phyloP scores from a whole-genome alignment of 2,797 vertebrate species.

The Odontamblyopus rebecca region DNA sequence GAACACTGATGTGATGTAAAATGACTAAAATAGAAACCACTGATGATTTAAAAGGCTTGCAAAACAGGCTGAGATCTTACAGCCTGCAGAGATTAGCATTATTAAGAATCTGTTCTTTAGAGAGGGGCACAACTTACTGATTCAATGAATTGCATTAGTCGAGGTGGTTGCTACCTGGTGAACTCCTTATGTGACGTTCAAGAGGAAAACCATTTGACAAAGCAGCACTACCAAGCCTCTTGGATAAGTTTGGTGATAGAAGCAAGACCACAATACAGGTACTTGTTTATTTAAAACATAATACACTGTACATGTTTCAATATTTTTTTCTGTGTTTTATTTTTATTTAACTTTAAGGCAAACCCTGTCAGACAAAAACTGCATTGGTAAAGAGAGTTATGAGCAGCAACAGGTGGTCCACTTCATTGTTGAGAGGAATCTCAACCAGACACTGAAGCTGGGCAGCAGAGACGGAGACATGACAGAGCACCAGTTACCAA shows the following conservation, averaged over 20 bases:
- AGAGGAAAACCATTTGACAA: constrained; percentile 56
- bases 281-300: background rate
- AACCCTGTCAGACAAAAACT: constrained; percentile 51
- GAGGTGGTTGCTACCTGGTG: constrained; percentile 57
- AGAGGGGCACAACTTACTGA: background rate
- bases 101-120: background rate
- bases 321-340: background rate
- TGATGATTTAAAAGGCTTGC: constrained; percentile 54
- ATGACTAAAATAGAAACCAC: constrained; percentile 62
- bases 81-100: background rate
- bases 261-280: constrained; percentile 61
- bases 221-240: constrained; percentile 52
- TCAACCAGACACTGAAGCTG: constrained; percentile 51
- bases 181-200: constrained; percentile 58
- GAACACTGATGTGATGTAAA: constrained; percentile 55
- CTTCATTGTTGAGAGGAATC: constrained; percentile 52
- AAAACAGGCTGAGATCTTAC: constrained; percentile 20
- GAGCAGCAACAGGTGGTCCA: constrained; percentile 64
- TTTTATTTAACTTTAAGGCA: constrained; percentile 42
- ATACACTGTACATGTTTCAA: background rate
- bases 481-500: constrained; percentile 43
- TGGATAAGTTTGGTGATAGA: constrained; percentile 62
- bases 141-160: constrained; percentile 59
- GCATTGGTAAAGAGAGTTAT: constrained; percentile 49
- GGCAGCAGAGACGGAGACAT: constrained; percentile 22